Conservation (phyloP, 1,140 invertebrate genomes). For the Acromyrmex echinatior region DNA sequence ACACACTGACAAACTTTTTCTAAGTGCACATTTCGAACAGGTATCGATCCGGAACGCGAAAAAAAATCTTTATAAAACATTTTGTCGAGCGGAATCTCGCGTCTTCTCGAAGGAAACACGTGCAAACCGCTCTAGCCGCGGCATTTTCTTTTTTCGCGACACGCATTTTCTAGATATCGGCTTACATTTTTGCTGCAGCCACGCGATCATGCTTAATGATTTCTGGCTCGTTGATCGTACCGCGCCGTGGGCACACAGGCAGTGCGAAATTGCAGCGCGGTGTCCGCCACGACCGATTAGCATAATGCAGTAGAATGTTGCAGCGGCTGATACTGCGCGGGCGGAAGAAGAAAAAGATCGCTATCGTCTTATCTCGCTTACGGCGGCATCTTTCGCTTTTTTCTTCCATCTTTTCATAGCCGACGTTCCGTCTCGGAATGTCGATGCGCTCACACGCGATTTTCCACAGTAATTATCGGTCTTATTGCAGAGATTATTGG, state of each 20-base stretch:
- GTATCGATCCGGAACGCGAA: neutral
- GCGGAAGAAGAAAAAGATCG: conserved; percentile 6
- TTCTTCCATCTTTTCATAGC: conserved; percentile 1
- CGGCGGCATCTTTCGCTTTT: conserved; percentile 2
- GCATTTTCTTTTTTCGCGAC: neutral
- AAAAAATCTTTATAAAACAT: neutral
- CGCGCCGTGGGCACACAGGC: neutral
- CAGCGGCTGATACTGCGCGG: conserved; percentile 12
- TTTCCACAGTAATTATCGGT: neutral
- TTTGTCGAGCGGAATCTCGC: neutral
- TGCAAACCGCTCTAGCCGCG: neutral
- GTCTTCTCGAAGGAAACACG: neutral
- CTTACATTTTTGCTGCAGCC: conserved; percentile 26
- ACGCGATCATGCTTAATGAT: conserved; percentile 70
- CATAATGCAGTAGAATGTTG: conserved; percentile 51
- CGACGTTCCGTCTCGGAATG: neutral
- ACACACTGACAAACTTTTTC: neutral
- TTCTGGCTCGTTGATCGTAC: conserved; percentile 65
- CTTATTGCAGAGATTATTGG: neutral
- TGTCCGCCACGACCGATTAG: conserved; percentile 56
- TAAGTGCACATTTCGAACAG: neutral
- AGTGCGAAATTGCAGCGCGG: conserved; percentile 54
- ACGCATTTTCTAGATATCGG: conserved; percentile 51
- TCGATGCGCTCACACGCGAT: neutral
- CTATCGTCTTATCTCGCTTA: conserved; percentile 5